Evolutionary conservation across 2,888 invertebrate genomes (phyloP), one percentile per base, ranked within the genome.

Genomic region (Drosophila multiciliata): DNA sequence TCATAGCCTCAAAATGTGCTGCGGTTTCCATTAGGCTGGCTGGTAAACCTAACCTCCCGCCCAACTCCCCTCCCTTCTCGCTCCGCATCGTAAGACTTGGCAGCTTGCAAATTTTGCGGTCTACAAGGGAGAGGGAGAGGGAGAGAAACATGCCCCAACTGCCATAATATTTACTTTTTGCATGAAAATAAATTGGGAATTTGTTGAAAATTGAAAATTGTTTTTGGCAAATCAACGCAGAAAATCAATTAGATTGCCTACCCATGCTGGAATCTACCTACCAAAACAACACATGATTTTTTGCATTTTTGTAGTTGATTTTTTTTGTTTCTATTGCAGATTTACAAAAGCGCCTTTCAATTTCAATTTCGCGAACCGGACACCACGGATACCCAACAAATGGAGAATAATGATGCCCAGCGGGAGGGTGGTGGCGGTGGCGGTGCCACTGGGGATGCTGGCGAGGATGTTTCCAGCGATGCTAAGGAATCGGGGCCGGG

Each of bases 331-430:
- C 60, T 29, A 64, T 80, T 81, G 57, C 75, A 93, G 92, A 73
- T 92, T 64, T 91, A 83, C 88, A 92, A 92, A 86, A 84, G 91
- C 48, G 92, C 92, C 87, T 92, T 93, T 68, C 92, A 94, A 73
- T 91, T 83, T 89, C 92, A 93, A 89, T 93, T 93, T 90, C 91
- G 90, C 69, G 92, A 93, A 78, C 92, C 93, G 64, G 82, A 87
- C 75, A 78, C 89, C 70, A 72, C 74, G 62, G 89, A 91, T 76
- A 82, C 74, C 55, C 85, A 88, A 66, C 87, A 91, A 82, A 80
- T 82, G 67, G 87, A 90, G 75, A 82, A 79, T 74, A 66, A 79
- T 71, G 83, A 89, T 55, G 82, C 79, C 29, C 80, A 84, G 58
- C 59, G 66, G 7, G 79, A 65, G 5, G 66, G 32, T 5, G 60